Conservation (phyloP, 2,113 vertebrate species). For the Hippocampus abdominalis region DNA sequence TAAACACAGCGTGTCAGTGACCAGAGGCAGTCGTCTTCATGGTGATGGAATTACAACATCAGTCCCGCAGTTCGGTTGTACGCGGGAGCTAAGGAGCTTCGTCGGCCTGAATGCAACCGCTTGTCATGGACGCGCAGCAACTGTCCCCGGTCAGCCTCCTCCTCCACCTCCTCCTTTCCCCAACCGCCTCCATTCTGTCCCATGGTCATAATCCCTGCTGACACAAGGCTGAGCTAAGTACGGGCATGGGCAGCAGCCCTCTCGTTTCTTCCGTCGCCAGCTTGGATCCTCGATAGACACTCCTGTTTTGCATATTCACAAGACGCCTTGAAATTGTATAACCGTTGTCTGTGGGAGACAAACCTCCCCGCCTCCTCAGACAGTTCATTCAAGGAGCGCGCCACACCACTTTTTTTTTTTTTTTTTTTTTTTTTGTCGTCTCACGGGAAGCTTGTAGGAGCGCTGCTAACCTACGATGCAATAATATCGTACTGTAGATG, state of each 20-base stretch:
- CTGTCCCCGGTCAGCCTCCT: conserved; percentile 46
- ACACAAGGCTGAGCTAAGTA: conserved; percentile 64
- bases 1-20: conserved; percentile 32
- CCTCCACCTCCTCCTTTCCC: conserved; percentile 26
- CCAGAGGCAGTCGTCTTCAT: conserved; percentile 1
- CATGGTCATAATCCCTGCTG: conserved; percentile 65
- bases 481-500: conserved; percentile 35
- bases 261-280: conserved; percentile 26
- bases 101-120: conserved; percentile 46
- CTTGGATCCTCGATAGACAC: conserved; percentile 25
- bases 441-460: conserved; percentile 24
- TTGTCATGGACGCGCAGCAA: conserved; percentile 23
- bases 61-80: conserved; percentile 34
- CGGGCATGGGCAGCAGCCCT: conserved; percentile 40
- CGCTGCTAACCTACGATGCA: conserved; percentile 19
- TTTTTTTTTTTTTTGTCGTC: conserved; percentile 19
- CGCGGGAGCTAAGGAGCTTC: conserved; percentile 13
- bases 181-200: conserved; percentile 24
- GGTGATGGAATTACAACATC: conserved; percentile 34
- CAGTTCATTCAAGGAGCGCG: conserved; percentile 49
- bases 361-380: conserved; percentile 20
- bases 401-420: conserved; percentile 29
- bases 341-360: conserved; percentile 40
- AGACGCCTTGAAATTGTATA: conserved; percentile 25
- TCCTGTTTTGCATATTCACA: conserved; percentile 16